phyloP scores from a whole-genome alignment of 1,140 invertebrate species.

The Protaetia brevitarsis region DNA sequence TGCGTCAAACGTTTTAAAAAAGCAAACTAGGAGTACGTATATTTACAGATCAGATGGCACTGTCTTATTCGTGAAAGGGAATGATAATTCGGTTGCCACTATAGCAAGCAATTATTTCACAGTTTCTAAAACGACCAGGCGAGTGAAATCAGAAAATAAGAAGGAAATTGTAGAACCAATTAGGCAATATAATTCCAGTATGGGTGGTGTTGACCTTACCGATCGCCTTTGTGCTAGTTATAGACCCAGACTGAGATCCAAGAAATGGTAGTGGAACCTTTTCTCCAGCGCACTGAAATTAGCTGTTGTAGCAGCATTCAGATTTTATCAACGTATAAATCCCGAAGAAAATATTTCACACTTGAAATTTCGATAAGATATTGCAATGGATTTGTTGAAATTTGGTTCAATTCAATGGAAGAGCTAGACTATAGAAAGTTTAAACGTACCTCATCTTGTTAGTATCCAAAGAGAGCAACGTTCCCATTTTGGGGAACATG shows the following conservation, averaged over 20 bases:
- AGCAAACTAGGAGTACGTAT: not conserved
- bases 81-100: not conserved
- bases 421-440: not conserved
- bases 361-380: not conserved
- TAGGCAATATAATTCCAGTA: constrained; percentile 41
- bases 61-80: not conserved
- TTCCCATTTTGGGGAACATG: no score
- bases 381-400: constrained; percentile 5
- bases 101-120: no score
- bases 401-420: not conserved
- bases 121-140: constrained; percentile 26
- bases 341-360: constrained; percentile 10
- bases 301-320: constrained; percentile 14
- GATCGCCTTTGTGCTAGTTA: constrained; percentile 27
- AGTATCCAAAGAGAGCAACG: no score
- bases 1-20: no score
- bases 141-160: constrained; percentile 42
- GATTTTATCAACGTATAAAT: constrained; percentile 5
- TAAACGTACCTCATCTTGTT: no score
- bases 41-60: not conserved
- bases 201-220: constrained; percentile 45
- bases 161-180: constrained; percentile 42
- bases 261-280: constrained; percentile 8
- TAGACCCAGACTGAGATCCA: constrained; percentile 1
- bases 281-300: not conserved